Evolutionary conservation across 2,113 vertebrate genomes (phyloP).

Genomic region (Forbesichthys papilliferus): DNA sequence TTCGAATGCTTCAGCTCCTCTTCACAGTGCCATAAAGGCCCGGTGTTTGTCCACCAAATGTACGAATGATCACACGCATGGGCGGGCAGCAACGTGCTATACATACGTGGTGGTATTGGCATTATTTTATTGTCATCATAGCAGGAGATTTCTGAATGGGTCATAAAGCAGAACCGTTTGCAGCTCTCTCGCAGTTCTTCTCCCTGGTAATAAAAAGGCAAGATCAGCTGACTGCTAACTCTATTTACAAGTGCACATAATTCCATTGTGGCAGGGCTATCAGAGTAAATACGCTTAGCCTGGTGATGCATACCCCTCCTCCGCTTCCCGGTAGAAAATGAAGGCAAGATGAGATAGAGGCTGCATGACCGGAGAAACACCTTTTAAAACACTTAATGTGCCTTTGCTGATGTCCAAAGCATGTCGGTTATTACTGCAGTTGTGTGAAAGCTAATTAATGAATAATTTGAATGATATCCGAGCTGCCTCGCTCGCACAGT

Average conservation of each 20-base stretch:
- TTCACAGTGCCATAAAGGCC: constrained; percentile 20
- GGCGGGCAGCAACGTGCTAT: constrained; percentile 91
- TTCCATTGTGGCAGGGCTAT: constrained; percentile 85
- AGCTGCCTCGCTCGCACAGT: constrained; percentile 72
- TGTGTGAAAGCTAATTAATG: constrained; percentile 84
- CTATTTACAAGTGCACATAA: constrained; percentile 88
- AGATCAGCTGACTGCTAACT: constrained; percentile 83
- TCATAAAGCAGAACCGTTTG: constrained; percentile 91
- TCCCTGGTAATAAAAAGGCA: constrained; percentile 76
- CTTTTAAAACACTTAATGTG: constrained; percentile 86
- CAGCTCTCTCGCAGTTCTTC: constrained; percentile 62
- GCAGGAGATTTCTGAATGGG: constrained; percentile 90
- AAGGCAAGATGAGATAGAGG: constrained; percentile 74
- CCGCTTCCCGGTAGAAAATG: constrained; percentile 49
- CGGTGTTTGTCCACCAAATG: constrained; percentile 68
- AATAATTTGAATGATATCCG: constrained; percentile 87
- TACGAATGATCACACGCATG: constrained; percentile 86
- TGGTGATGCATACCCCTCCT: constrained; percentile 65
- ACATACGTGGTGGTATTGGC: constrained; percentile 87
- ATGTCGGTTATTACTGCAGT: constrained; percentile 79
- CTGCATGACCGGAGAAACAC: constrained; percentile 79
- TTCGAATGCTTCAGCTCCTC: constrained; percentile 43
- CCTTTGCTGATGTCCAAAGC: constrained; percentile 81
- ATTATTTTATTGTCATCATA: constrained; percentile 92
- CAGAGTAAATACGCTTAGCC: constrained; percentile 72